phyloP scores from a whole-genome alignment of 1,140 invertebrate genomes.

The Pseudobourletiella spinata region DNA sequence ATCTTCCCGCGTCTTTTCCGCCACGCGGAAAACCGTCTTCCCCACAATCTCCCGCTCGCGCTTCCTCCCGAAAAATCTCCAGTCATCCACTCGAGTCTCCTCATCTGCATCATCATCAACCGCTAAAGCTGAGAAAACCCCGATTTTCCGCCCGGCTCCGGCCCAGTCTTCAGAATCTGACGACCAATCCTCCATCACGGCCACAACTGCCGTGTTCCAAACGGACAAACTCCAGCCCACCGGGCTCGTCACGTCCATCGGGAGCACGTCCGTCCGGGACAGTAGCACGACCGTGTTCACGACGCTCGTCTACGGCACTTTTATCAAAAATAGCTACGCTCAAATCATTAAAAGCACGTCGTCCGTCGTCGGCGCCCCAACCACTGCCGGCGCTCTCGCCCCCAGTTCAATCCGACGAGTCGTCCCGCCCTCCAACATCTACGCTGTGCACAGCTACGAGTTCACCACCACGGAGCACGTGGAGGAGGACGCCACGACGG shows the following conservation, averaged over 20 bases:
- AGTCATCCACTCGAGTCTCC: not conserved
- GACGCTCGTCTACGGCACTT: slow-evolving; percentile 47
- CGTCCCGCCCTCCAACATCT: not conserved
- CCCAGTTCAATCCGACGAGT: slow-evolving; percentile 6
- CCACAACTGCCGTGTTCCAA: slow-evolving; percentile 41
- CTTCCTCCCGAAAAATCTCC: not conserved
- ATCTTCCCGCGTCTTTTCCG: slow-evolving; percentile 1
- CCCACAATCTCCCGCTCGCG: not conserved
- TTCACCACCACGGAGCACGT: slow-evolving; percentile 23
- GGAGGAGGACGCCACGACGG: slow-evolving; percentile 35
- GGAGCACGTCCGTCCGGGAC: slow-evolving; percentile 41
- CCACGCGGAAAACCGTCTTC: slow-evolving; percentile 8
- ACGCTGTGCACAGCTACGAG: slow-evolving; percentile 17
- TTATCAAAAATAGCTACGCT: slow-evolving; percentile 46
- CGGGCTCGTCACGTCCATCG: slow-evolving; percentile 46
- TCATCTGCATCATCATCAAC: not conserved
- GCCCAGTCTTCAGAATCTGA: not conserved
- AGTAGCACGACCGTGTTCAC: slow-evolving; percentile 46
- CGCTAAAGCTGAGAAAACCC: not conserved
- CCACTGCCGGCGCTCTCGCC: not conserved
- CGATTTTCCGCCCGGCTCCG: not conserved
- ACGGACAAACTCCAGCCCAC: slow-evolving; percentile 42
- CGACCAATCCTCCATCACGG: not conserved
- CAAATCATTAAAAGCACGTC: slow-evolving; percentile 48
- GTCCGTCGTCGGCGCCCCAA: slow-evolving; percentile 39